Base-by-base conservation (phyloP, 2,113 vertebrate species). In the Merops nubicus region DNA sequence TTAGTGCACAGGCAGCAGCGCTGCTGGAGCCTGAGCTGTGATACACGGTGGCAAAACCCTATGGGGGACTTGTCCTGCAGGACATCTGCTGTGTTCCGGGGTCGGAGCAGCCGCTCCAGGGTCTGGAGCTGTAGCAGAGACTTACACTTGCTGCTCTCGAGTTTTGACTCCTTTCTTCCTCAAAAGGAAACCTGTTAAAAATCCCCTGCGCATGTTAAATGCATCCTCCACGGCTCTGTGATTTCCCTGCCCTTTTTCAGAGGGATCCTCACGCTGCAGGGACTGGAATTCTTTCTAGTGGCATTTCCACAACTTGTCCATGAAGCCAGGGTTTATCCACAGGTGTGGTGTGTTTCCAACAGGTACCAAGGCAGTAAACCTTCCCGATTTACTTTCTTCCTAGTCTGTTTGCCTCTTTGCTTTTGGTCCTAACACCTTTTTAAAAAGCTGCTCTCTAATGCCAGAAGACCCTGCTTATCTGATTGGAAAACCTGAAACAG, bases 161-260 rank as follows among this genome's bases (percentile, higher is more conserved):
- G 36, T 82, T 51, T n/a, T 21, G 63, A 64, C 25, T 84, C n/a
- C 33, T 40, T 69, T 38, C 63, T 86, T 12, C 31, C 42, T 89
- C 0, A 0, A 57, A 77, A 57, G 21, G 45, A 84, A 85, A 31
- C 8, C 15, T 77, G 75, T 64, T 42, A 5, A 48, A 67, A 53
- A 56, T 20, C 15, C 20, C 16, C 38, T 1, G 0, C 2, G 0
- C 0, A 2, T 2, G 1, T 75, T 54, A 42, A 87, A 20, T 1
- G 3, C 12, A 0, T 67, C 42, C 11, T 31, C 28, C 34, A n/a
- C 47, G 54, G 43, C 29, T 38, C 15, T 50, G 38, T 2, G 3
- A 2, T 62, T 88, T 62, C 28, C 25, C 8, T 77, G 62, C 23
- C 11, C 23, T 50, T 88, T 87, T 43, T 64, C 59, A 31, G 51